A percentile compares a stretch with the other conserved stretches of the same genome.
These are phyloP conservation scores for Speoplatyrhinus poulsoni DNA, from an alignment of 2,113 vertebrate species.

Conservation along the genomic window DNA sequence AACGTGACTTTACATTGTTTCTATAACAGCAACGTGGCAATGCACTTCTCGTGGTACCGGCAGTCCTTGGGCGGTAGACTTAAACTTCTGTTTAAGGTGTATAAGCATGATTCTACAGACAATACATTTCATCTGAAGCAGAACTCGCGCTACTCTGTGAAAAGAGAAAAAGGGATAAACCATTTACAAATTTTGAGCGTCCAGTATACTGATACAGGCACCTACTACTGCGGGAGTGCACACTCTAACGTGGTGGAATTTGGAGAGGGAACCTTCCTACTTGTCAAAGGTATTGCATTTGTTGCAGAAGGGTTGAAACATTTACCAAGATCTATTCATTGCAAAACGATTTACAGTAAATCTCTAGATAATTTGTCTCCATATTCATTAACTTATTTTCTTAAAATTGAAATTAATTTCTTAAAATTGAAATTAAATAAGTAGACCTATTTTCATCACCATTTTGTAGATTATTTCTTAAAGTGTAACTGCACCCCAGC, in stretches of 20 bases:
- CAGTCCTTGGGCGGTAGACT: conserved; percentile 48
- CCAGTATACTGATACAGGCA: conserved; percentile 49
- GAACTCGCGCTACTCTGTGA: conserved; percentile 45
- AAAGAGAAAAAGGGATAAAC: conserved; percentile 21
- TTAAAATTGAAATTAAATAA: too few species aligned
- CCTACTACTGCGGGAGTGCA: conserved; percentile 65
- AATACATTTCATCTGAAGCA: conserved; percentile 32
- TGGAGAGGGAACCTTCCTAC: conserved; percentile 55
- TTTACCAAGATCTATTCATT: background rate
- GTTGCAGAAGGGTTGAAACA: background rate
- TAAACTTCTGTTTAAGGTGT: conserved; percentile 48
- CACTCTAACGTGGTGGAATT: conserved; percentile 62
- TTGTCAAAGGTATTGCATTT: conserved; percentile 51
- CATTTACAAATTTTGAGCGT: conserved; percentile 52
- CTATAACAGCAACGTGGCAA: conserved; percentile 40
- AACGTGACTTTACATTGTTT: conserved; percentile 53
- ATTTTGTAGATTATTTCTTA: too few species aligned
- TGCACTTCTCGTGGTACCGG: conserved; percentile 70
- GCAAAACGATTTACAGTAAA: background rate
- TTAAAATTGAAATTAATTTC: too few species aligned
- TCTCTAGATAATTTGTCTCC: background rate
- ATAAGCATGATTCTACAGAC: conserved; percentile 42
- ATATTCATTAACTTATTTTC: too few species aligned
- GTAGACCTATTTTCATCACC: too few species aligned
- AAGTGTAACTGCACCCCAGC: too few species aligned